A percentile compares a stretch with the other conserved stretches of the same genome.
Evolutionary conservation across 2,113 vertebrate species (phyloP).

Genomic region (Eptatretus burgeri): DNA sequence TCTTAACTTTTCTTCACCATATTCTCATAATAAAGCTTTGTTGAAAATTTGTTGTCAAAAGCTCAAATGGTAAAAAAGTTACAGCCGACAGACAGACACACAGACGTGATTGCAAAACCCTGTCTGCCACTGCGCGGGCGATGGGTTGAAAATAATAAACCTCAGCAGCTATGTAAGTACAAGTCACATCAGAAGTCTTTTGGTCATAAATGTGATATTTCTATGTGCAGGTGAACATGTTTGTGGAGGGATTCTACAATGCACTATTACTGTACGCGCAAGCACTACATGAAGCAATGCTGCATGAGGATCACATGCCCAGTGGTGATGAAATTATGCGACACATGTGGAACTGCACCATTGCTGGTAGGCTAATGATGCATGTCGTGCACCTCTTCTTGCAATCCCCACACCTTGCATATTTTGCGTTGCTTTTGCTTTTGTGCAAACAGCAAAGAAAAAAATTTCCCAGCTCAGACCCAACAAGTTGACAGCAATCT

Average conservation of each 20-base stretch:
- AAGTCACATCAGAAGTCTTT: not conserved
- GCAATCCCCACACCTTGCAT: too few relatives aligned
- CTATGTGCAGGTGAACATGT: conserved; percentile 60
- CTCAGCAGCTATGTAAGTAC: too few relatives aligned
- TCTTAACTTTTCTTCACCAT: too few relatives aligned
- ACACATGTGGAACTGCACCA: conserved; percentile 61
- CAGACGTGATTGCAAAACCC: too few relatives aligned
- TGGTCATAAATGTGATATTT: conserved; percentile 7
- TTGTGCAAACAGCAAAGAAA: not conserved
- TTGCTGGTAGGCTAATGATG: conserved; percentile 36
- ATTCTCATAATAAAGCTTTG: too few relatives aligned
- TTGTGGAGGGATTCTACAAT: conserved; percentile 90
- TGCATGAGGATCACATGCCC: conserved; percentile 44
- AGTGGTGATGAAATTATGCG: conserved; percentile 53
- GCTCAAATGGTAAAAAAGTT: too few relatives aligned
- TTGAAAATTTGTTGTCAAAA: too few relatives aligned
- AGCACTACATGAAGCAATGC: conserved; percentile 52
- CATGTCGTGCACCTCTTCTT: too few relatives aligned
- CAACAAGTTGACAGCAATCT: not conserved
- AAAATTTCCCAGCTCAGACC: not conserved
- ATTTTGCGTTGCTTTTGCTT: not conserved
- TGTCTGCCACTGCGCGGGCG: too few relatives aligned
- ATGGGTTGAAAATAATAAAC: too few relatives aligned
- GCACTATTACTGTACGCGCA: conserved; percentile 59
- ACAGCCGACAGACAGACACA: too few relatives aligned